Percentiles rank a stretch among this genome's conserved stretches.
phyloP scores from a whole-genome alignment of 2,113 vertebrate genomes.

The Salvator merianae region DNA sequence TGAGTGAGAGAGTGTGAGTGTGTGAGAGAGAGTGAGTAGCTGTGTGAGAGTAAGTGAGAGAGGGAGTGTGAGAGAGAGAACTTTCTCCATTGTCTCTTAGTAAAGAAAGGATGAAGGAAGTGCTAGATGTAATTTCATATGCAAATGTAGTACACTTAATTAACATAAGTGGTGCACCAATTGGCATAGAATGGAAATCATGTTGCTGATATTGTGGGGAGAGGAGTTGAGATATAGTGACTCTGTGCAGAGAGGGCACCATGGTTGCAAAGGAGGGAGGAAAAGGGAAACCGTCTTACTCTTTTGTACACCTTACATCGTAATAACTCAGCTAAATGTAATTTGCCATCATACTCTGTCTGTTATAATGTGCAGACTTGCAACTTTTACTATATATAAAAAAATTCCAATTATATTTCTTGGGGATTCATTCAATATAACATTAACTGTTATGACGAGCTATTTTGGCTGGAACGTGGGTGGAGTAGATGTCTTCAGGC shows the following conservation, averaged over 20 bases:
- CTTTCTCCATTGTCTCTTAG: background rate
- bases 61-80: too few relatives aligned
- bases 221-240: background rate
- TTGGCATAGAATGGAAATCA: constrained; percentile 22
- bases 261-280: background rate
- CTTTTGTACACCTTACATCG: too few relatives aligned
- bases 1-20: background rate
- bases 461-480: background rate
- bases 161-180: constrained; percentile 9
- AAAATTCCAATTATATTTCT: constrained; percentile 11
- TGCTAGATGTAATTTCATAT: constrained; percentile 5
- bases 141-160: constrained; percentile 22
- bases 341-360: background rate
- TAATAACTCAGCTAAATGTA: background rate
- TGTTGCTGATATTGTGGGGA: background rate
- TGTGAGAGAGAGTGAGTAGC: too few relatives aligned
- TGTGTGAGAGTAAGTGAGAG: background rate
- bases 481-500: background rate
- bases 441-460: constrained; percentile 4
- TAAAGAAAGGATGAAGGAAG: background rate
- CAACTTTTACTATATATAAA: background rate
- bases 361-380: constrained; percentile 15
- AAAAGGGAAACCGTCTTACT: background rate
- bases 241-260: background rate
- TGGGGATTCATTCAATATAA: constrained; percentile 12